Percentiles rank a stretch among this genome's conserved stretches.
These are phyloP conservation scores for Anomalospiza imberbis DNA, from an alignment of 2,797 vertebrate species.

Conservation along the genomic window DNA sequence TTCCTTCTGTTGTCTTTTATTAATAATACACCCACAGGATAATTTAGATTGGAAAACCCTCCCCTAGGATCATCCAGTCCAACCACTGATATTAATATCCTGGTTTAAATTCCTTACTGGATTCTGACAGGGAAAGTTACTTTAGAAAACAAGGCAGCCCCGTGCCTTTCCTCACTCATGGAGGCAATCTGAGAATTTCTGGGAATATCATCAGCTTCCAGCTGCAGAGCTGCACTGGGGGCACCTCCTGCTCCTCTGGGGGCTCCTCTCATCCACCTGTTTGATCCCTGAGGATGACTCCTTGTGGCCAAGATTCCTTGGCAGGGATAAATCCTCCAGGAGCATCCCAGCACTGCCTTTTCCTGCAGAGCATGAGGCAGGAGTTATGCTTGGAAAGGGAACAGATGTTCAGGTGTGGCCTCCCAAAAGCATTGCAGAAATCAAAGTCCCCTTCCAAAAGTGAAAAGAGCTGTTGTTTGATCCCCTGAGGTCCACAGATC, in stretches of 20 bases:
- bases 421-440: not conserved
- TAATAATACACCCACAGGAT: not conserved
- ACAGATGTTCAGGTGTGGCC: not conserved
- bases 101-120: not conserved
- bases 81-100: not conserved
- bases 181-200: not conserved
- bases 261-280: not conserved
- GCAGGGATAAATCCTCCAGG: not conserved
- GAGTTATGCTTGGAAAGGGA: not conserved
- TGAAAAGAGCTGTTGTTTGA: not conserved
- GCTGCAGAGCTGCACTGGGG: not conserved
- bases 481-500: fast-evolving
- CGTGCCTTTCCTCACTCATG: not conserved
- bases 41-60: not conserved
- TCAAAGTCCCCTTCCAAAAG: not conserved
- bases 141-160: not conserved
- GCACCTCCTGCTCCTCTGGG: not conserved
- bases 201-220: not conserved
- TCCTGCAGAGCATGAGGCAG: not conserved
- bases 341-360: not conserved
- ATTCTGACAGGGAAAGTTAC: not conserved
- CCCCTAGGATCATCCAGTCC: not conserved
- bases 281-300: not conserved
- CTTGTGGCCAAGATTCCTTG: not conserved
- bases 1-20: not conserved